Base-by-base conservation (phyloP, 2,113 vertebrate species). In the Eublepharis macularius region DNA sequence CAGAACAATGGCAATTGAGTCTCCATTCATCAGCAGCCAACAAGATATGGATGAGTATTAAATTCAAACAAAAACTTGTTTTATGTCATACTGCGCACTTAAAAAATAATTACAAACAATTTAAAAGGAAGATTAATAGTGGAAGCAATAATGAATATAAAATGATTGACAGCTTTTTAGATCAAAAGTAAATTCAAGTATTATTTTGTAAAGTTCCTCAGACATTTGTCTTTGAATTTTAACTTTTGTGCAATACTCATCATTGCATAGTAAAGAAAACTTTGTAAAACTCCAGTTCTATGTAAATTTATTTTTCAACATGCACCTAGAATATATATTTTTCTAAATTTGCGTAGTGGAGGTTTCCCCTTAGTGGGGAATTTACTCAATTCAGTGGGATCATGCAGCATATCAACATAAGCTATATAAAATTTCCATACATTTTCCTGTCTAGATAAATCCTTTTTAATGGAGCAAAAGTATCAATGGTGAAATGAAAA, bases 191-290 rank as follows among this genome's bases (percentile, higher is more conserved):
- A 89, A 85, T 97, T 97, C 96, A 97, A 97, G 96, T 97, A 97
- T 95, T 90, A 75, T 94, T 93, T 82, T 92, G 88, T 82, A 92
- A 94, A 92, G 86, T 94, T 97, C 88, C 82, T 94, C 91, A 92
- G 92, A 94, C 83, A 85, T 76, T 87, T 90, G 88, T 93, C 93
- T 95, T 93, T 93, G 95, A 95, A 93, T 96, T 95, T 95, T 96
- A 94, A 83, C 87, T 96, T n/a, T 97, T 98, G 98, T 98, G 97
- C 97, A 98, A 96, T 97, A 97, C 96, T 95, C 96, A 96, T 96
- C 95, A 97, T 99, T 99, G 98, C 98, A 99, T 99, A 99, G 98
- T 99, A 97, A 97, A 98, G 97, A 96, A 97, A 97, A 97, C 95
- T 96, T 80, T 88, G 92, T 93, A 91, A 83, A 94, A 95, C 86